A percentile compares a stretch with the other conserved stretches of the same genome.
phyloP scores from a whole-genome alignment of 2,797 vertebrate genomes.

The Harpagifer antarcticus region DNA sequence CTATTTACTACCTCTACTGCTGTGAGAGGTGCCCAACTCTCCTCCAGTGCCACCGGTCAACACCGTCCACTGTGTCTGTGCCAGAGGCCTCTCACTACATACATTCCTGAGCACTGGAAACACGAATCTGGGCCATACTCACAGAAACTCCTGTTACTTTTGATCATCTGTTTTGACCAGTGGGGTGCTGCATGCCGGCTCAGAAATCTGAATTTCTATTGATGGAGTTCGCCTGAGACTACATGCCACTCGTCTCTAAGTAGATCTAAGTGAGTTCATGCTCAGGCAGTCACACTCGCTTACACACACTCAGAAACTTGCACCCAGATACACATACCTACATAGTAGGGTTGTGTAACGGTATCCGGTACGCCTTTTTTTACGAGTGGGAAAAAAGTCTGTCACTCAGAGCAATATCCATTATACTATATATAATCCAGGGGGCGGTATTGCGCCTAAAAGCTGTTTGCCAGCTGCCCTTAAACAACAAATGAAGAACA shows the following conservation, averaged over 20 bases:
- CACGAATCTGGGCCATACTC: slow-evolving; percentile 36
- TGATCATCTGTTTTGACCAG: slow-evolving; percentile 56
- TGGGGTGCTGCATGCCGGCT: slow-evolving; percentile 32
- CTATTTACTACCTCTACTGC: slow-evolving; percentile 64
- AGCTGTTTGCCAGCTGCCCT: too few species aligned
- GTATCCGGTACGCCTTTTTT: too few species aligned
- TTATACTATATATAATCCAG: too few species aligned
- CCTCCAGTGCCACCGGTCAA: slow-evolving; percentile 59
- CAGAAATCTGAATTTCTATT: slow-evolving; percentile 32
- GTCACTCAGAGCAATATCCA: too few species aligned
- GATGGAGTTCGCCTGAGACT: slow-evolving; percentile 38
- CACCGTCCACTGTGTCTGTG: slow-evolving; percentile 52
- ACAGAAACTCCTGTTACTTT: slow-evolving; percentile 52
- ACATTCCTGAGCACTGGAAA: slow-evolving; percentile 27
- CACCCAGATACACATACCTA: slow-evolving; percentile 8
- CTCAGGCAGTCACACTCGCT: slow-evolving; percentile 10
- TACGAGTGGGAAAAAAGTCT: too few species aligned
- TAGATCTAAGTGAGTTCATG: slow-evolving; percentile 1
- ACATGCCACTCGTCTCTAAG: slow-evolving; percentile 5
- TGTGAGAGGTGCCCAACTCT: slow-evolving; percentile 66
- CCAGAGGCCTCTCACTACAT: slow-evolving; percentile 43
- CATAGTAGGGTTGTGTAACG: neutral
- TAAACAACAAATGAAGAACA: too few species aligned
- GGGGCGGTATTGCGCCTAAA: too few species aligned
- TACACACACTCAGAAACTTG: neutral